A percentile compares a stretch with the other conserved stretches of the same genome.
These are phyloP conservation scores for Falco naumanni DNA, from an alignment of 2,797 vertebrate genomes.

Conservation along the genomic window DNA sequence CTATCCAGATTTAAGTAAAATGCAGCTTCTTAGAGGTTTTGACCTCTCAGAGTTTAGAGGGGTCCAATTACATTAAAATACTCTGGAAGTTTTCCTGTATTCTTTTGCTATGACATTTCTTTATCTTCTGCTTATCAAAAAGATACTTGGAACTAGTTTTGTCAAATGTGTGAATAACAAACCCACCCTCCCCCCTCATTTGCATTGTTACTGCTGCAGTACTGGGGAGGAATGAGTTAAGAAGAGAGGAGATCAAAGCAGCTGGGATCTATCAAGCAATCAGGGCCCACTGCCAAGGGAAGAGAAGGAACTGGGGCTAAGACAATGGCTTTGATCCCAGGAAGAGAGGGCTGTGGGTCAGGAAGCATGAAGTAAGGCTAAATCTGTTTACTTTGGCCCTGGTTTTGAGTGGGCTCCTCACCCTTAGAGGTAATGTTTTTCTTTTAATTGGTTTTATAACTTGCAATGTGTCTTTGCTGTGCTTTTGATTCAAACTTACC, in stretches of 20 bases:
- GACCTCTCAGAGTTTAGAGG: neutral
- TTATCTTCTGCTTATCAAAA: neutral
- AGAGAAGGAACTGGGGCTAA: slow-evolving; percentile 13
- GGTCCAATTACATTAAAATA: neutral
- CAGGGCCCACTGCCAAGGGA: slow-evolving; percentile 28
- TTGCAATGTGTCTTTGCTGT: neutral
- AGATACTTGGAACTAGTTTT: neutral
- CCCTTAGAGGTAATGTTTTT: neutral
- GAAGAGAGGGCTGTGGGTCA: slow-evolving; percentile 37
- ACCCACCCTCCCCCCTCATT: too few relatives aligned
- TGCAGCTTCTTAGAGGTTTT: neutral
- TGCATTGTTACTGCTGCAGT: neutral
- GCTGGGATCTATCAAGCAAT: slow-evolving; percentile 52
- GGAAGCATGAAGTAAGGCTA: slow-evolving; percentile 42
- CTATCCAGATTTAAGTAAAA: neutral
- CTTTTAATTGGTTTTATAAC: neutral
- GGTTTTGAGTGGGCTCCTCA: neutral
- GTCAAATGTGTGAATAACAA: neutral
- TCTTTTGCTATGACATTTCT: neutral
- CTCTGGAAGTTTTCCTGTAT: neutral
- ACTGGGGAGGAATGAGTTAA: slow-evolving; percentile 41
- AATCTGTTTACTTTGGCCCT: slow-evolving; percentile 38
- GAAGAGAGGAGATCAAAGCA: slow-evolving; percentile 24
- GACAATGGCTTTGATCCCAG: slow-evolving; percentile 61
- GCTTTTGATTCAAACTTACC: neutral